Evolutionary conservation across 2,888 invertebrate species (phyloP), one percentile per base, ranked within the genome.

Genomic region (Junonia oenone): DNA sequence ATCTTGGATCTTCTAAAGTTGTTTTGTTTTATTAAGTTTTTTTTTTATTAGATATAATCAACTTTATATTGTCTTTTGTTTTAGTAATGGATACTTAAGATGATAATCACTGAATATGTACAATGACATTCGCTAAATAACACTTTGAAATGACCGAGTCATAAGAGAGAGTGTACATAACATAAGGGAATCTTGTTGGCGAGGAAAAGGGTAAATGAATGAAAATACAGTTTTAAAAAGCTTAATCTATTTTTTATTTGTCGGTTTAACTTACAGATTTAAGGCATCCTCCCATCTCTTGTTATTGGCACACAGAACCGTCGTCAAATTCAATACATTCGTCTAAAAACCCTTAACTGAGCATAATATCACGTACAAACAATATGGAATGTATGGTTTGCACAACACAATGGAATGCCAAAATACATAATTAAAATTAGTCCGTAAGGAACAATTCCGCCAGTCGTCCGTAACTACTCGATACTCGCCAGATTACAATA

Each of bases 241-340:
- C 89, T 90, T 90, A 90, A 68, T 79, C 85, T 87, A 87, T 67
- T 71, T 76, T 87, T 90, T 90, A 90, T 89, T 90, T 90, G 90
- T 90, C 90, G 85, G 84, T 86, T 88, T 80, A 86, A 88, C 83
- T 75, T 88, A 88, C 86, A 83, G 74, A 85, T 81, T 78, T 89
- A 89, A 89, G 89, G 89, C 88, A 87, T 84, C 76, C 77, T 83
- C 76, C 81, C 79, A 76, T 74, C 81, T 78, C 80, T 74, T 40
- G 17, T 19, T 76, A 83, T 90, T 90, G 90, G 90, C 90, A 90
- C 89, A 86, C 87, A 76, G 76, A 78, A 80, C 85, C 86, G 73
- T 76, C 74, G 48, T 52, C 56, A 55, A n/a, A n/a, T n/a, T n/a
- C 43, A 43, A 43, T 59, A 69, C 78, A 77, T 62, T 71, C 74